Conservation (phyloP, 2,888 invertebrate species). For the Icerya purchasi region DNA sequence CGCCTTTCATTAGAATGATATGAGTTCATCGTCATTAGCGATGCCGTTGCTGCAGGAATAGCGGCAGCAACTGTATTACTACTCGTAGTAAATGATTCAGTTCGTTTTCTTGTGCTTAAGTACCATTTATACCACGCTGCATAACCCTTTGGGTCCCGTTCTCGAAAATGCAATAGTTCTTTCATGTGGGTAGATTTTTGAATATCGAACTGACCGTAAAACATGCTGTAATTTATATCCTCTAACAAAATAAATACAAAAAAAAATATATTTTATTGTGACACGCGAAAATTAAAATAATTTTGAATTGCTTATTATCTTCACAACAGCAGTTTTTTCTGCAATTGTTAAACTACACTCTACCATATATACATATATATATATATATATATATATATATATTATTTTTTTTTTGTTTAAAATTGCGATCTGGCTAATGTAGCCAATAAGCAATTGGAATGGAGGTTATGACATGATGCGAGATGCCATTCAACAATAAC, state of each 20-base stretch:
- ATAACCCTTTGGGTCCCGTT: constrained; percentile 52
- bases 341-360: no score
- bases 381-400: no score
- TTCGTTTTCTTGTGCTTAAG: neutral
- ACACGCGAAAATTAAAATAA: no score
- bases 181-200: neutral
- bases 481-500: no score
- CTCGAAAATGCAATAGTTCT: constrained; percentile 14
- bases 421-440: no score
- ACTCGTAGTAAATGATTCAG: neutral
- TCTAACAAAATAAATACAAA: neutral
- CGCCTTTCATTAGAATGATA: constrained; percentile 5
- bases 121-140: constrained; percentile 52
- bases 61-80: neutral
- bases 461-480: no score
- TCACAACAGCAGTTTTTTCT: no score
- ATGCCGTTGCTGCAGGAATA: neutral
- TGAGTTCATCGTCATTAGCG: neutral
- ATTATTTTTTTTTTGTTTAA: no score
- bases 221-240: neutral
- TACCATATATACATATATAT: no score
- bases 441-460: no score
- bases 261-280: neutral
- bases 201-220: neutral
- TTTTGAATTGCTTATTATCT: no score